Percentiles rank a stretch among this genome's conserved stretches.
These are phyloP conservation scores for Bradypus variegatus DNA, from an alignment of 2,797 vertebrate genomes.

Conservation along the genomic window DNA sequence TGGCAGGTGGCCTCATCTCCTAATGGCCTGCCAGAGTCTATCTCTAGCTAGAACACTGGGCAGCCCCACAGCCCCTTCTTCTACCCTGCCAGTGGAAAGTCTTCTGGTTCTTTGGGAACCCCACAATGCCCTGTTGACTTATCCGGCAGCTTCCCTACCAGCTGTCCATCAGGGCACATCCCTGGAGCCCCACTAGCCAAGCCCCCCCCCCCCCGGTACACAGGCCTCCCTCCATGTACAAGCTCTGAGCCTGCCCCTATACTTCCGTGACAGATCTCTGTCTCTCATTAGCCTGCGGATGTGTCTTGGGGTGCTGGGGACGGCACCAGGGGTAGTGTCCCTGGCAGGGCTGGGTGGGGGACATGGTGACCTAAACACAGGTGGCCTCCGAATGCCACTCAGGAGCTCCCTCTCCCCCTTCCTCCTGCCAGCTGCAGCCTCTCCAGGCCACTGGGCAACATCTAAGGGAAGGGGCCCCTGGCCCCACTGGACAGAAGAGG, in stretches of 20 bases:
- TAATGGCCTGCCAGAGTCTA: background rate
- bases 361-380: background rate
- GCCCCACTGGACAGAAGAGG: constrained; percentile 3
- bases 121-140: background rate
- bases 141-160: no score
- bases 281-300: background rate
- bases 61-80: background rate
- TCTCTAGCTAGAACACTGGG: background rate
- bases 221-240: background rate
- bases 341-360: background rate
- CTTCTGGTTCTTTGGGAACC: background rate
- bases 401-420: background rate
- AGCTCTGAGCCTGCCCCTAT: background rate
- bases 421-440: background rate
- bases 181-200: background rate
- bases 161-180: background rate
- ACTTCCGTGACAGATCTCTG: background rate
- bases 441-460: background rate
- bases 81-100: background rate
- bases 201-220: background rate
- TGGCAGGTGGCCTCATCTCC: background rate
- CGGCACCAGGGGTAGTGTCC: no score
- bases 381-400: background rate
- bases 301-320: background rate
- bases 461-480: background rate